phyloP scores from a whole-genome alignment of 2,888 invertebrate species.

The Mesorhabditis spiculigera region DNA sequence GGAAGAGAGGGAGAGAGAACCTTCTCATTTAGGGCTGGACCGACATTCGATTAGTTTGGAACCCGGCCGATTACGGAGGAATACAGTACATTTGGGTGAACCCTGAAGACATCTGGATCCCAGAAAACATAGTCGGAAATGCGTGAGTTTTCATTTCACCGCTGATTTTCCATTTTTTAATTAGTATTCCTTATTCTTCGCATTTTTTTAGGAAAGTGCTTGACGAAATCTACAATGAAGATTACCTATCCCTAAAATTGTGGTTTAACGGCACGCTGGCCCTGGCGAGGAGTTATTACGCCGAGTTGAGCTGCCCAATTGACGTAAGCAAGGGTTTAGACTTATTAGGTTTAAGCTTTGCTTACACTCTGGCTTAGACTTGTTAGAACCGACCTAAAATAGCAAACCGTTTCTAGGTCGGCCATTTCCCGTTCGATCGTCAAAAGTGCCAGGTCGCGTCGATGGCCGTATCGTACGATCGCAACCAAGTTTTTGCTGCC shows the following conservation, averaged over 20 bases:
- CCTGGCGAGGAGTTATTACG: background rate
- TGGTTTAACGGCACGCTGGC: background rate
- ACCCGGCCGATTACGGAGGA: background rate
- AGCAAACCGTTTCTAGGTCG: background rate
- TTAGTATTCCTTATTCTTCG: background rate
- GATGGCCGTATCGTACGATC: background rate
- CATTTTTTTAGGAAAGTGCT: background rate
- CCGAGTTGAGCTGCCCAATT: background rate
- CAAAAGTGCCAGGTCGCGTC: background rate
- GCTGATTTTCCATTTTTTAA: no score
- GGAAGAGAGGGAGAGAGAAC: background rate
- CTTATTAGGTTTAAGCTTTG: background rate
- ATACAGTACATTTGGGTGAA: background rate
- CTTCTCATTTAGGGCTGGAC: background rate
- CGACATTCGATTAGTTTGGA: background rate
- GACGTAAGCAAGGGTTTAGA: background rate
- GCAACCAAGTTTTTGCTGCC: background rate
- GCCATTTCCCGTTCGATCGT: background rate
- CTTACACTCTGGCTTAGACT: no score
- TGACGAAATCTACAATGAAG: background rate
- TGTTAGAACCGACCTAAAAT: no score
- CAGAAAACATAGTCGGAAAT: background rate
- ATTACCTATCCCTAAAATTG: background rate
- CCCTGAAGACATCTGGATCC: background rate
- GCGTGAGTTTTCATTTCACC: background rate